Percentiles rank a stretch among this genome's conserved stretches.
Evolutionary conservation across 2,113 vertebrate species (phyloP).

Genomic region (Vulpes ferrilata): DNA sequence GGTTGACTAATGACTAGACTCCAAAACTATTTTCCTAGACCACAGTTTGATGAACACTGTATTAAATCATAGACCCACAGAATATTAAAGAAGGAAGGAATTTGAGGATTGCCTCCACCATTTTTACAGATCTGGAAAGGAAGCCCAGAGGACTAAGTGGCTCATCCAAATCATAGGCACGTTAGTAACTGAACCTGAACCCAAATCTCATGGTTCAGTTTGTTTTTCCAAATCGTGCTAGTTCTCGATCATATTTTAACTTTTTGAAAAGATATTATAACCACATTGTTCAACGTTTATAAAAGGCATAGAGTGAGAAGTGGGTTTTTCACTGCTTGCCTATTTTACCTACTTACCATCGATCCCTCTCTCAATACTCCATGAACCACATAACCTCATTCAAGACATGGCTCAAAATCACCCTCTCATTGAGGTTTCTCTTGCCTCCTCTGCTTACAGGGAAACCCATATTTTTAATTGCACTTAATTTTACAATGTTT

Average conservation of each 20-base stretch:
- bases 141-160: not conserved
- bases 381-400: not conserved
- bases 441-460: not conserved
- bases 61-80: slow-evolving; percentile 36
- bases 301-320: not conserved
- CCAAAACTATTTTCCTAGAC: slow-evolving; percentile 54
- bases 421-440: not conserved
- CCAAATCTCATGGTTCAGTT: not conserved
- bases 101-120: not conserved
- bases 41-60: slow-evolving; percentile 64
- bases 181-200: not conserved
- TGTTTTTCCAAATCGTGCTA: not conserved
- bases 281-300: not conserved
- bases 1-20: slow-evolving; percentile 43
- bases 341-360: not conserved
- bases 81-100: slow-evolving; percentile 54
- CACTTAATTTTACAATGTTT: no score
- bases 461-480: no score
- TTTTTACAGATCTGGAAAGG: slow-evolving; percentile 37
- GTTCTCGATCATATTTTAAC: not conserved
- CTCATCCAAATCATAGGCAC: not conserved
- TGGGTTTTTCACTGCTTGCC: not conserved
- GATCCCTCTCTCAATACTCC: not conserved
- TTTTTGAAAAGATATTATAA: not conserved
- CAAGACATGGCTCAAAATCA: not conserved